Base-by-base conservation (phyloP, 2,888 invertebrate species). In the Maniola hyperantus region DNA sequence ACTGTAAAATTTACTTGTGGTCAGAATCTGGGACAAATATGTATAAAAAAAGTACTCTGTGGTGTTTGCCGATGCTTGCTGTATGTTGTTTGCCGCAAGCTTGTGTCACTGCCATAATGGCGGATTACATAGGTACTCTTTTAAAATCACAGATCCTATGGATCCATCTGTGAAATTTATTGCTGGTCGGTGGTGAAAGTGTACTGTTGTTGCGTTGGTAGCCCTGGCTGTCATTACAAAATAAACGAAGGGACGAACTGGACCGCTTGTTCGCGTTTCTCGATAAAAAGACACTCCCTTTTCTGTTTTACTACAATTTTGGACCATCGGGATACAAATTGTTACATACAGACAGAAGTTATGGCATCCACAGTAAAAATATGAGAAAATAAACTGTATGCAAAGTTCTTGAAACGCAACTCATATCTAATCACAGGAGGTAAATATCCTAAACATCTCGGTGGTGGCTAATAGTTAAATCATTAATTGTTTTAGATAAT, bases 231-330 rank as follows among this genome's bases (percentile, higher is more conserved):
- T 72, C 73, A 73, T 66, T 70, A 63, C 61, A 51, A 70, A 70
- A 70, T 66, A 70, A 64, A 65, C 54, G 54, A 67, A 60, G 54
- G 57, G 61, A 26, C 26, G 26, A 4, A 46, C 20, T 46, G 60
- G 26, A 46, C 20, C 51, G 60, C 57, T 46, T 60, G 68, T 72
- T 69, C 64, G 73, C 67, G 69, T 71, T 71, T 65, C 39, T 66
- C 51, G 62, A 57, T 64, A 68, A 69, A 53, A 69, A 63, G 73
- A 69, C 73, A 73, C 74, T 74, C 74, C 74, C 73, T 72, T 71
- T 74, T 73, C 64, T 62, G 44, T 63, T 65, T 61, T 36, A 69
- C 46, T 69, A 62, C 62, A 50, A 59, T 60, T 64, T 62, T 50
- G 39, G 53, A 36, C 18, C n/a, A 20, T 26, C 58, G 60, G 50